Base-by-base conservation (phyloP, 2,113 vertebrate genomes). In the Telmatochromis sp. region DNA sequence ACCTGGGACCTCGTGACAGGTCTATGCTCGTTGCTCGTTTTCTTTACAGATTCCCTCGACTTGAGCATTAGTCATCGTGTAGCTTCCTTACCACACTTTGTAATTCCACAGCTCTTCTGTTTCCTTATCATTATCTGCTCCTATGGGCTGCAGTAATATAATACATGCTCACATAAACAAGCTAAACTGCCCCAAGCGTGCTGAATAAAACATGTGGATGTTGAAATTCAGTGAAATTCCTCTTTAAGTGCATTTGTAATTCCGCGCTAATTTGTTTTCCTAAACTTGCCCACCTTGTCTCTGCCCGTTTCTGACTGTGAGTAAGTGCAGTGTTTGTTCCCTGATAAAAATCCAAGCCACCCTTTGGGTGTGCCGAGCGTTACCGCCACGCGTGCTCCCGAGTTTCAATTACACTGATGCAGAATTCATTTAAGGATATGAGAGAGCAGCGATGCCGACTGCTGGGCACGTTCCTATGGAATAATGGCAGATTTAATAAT, bases 241-340 rank as follows among this genome's bases (percentile, higher is more conserved):
- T 84, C 79, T 89, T 87, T 87, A 88, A 91, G 54, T 79, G 5
- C 26, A 45, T 87, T 55, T 84, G 51, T 65, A 63, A 79, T 83
- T 86, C 45, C 17, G 6, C n/a, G 26, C 42, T 87, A 83, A 91
- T 92, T 93, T 85, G 85, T 91, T 89, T 49, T 63, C 79, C 17
- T 83, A 49, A 75, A 49, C 21, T 78, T 81, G 4, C 23, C 80
- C 33, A 21, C 82, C 35, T 63, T 17, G 17, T 45, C 47, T 21
- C 13, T 28, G 8, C n/a, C 19, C 31, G 55, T 60, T 37, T 78
- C 47, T 80, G 10, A 57, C 23, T n/a, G 6, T 55, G 45, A 83
- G 40, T 47, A 65, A 49, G 15, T 21, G 85, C 15, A 8, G 26
- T 8, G 45, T 78, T 78, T 78, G 45, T 31, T 78, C 23, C 15